These are phyloP conservation scores for Pelodiscus sinensis DNA, from an alignment of 2,113 vertebrate species.

Conservation along the genomic window DNA sequence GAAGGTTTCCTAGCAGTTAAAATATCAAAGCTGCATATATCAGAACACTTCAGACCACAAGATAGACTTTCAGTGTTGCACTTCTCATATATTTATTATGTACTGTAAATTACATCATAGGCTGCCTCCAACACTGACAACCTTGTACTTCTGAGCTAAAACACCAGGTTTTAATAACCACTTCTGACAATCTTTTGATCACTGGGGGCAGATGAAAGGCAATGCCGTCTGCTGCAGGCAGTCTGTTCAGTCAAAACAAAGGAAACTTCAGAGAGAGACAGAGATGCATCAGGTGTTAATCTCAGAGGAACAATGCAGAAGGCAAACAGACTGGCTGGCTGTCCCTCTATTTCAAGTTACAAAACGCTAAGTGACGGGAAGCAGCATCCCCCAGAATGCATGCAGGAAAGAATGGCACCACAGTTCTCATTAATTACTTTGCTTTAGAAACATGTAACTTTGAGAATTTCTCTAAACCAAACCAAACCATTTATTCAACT, in stretches of 20 bases:
- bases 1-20: slow-evolving; percentile 65
- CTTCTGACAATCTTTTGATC: slow-evolving; percentile 68
- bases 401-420: not conserved
- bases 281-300: slow-evolving; percentile 77
- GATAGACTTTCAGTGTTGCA: slow-evolving; percentile 56
- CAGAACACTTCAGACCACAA: slow-evolving; percentile 47
- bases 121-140: slow-evolving; percentile 21
- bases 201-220: slow-evolving; percentile 73
- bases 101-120: slow-evolving; percentile 60
- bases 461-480: not conserved
- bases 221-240: slow-evolving; percentile 60
- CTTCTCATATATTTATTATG: slow-evolving; percentile 55
- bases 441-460: not conserved
- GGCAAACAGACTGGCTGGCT: not conserved
- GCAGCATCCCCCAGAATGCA: accelerated
- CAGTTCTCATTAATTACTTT: not conserved
- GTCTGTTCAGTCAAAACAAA: slow-evolving; percentile 73
- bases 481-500: not conserved
- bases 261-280: slow-evolving; percentile 67
- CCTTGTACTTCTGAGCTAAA: slow-evolving; percentile 13
- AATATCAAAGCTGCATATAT: slow-evolving; percentile 72
- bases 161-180: slow-evolving; percentile 64
- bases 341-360: accelerated
- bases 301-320: slow-evolving; percentile 31
- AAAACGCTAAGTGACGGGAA: not conserved